Base-by-base conservation (phyloP, 2,113 vertebrate genomes). In the Pseudolaguvia tuberculata region DNA sequence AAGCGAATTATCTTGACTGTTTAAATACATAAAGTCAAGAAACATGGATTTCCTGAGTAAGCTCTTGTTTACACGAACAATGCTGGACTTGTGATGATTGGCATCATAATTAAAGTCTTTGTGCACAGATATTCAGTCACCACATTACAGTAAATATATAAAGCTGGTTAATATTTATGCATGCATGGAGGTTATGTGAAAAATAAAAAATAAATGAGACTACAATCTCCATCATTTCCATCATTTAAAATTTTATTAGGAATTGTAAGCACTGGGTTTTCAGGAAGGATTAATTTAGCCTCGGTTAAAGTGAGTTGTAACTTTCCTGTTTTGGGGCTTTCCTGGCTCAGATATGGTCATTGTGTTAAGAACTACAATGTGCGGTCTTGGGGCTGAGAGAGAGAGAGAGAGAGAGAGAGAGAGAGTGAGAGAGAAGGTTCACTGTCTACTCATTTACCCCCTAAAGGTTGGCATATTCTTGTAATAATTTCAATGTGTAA, bases 231-330 rank as follows among this genome's bases (percentile, higher is more conserved):
- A n/a, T n/a, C n/a, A n/a, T n/a, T n/a, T n/a, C n/a, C n/a, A n/a
- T n/a, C n/a, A n/a, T n/a, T n/a, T 8, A 27, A 7, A 50, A 12
- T 61, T 6, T 12, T 53, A 15, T 65, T 42, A 13, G 18, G 21
- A 1, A n/a, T 31, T 8, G 59, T 72, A 52, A 25, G 39, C 77
- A 27, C 82, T 87, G 85, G 76, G 70, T 81, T 70, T 84, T 8
- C 50, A 80, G 80, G 73, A 71, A 81, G 73, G 79, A 79, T 14
- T 42, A 2, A 21, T 79, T 76, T 72, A 79, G 55, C 17, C 11
- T 72, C 13, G 66, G 21, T 17, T 35, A 14, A 27, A 17, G 53
- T 42, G 14, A 18, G 53, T 67, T 48, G 55, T 62, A 62, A 23
- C 62, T 67, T 57, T 55, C 3, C 62, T 10, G 21, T 53, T 35